phyloP scores from a whole-genome alignment of 2,113 vertebrate species.

The Numida meleagris region DNA sequence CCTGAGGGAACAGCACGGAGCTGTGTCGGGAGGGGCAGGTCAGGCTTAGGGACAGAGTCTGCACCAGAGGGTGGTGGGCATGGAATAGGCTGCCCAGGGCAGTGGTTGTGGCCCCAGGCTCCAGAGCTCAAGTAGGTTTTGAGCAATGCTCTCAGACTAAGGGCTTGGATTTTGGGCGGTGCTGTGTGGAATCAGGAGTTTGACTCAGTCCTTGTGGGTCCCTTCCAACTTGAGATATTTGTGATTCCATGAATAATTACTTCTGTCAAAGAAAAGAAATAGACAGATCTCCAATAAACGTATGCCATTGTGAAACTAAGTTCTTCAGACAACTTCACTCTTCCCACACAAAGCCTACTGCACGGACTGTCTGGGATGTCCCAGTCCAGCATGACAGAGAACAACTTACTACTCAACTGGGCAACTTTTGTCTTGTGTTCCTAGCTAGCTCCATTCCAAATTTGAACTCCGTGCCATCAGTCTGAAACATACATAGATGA shows the following conservation, averaged over 20 bases:
- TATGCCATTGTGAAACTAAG: background rate
- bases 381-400: rapidly evolving
- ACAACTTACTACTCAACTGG: background rate
- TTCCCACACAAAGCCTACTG: background rate
- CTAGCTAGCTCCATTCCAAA: background rate
- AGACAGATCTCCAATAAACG: background rate
- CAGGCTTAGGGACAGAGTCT: no score
- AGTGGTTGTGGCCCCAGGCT: no score
- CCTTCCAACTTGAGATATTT: background rate
- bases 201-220: background rate
- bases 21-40: background rate
- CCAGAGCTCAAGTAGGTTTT: no score
- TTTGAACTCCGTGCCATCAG: background rate
- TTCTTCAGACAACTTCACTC: background rate
- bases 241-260: background rate
- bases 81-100: background rate
- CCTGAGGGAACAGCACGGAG: background rate
- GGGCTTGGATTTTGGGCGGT: background rate
- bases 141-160: background rate
- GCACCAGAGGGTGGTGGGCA: no score
- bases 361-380: background rate
- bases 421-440: background rate
- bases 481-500: background rate
- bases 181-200: background rate
- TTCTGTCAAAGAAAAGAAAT: background rate